Evolutionary conservation across 2,797 vertebrate species (phyloP).

Genomic region (Staurois parvus): DNA sequence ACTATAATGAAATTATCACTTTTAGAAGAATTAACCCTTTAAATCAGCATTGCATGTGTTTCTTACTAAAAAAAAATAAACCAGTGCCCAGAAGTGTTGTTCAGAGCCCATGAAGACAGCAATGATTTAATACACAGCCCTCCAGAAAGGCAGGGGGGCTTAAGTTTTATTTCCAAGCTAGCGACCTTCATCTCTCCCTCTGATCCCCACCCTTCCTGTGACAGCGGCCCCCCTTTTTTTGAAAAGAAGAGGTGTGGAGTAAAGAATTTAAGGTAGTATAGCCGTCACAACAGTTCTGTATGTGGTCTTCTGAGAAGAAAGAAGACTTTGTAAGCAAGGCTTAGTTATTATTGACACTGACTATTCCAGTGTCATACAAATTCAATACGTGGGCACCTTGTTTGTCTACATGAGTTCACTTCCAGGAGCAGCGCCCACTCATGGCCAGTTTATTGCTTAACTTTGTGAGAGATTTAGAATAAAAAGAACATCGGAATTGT

Average conservation of each 20-base stretch:
- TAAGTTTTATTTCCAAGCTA: too few species aligned
- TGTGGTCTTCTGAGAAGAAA: conserved; percentile 10
- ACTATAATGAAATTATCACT: too few species aligned
- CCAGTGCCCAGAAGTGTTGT: too few species aligned
- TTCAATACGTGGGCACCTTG: conserved; percentile 16
- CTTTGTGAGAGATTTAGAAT: conserved; percentile 16
- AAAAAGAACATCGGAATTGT: conserved; percentile 28
- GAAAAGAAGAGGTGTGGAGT: neutral
- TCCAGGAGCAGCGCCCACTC: conserved; percentile 38
- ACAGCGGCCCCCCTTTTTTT: too few species aligned
- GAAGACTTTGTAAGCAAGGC: neutral
- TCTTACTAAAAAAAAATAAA: too few species aligned
- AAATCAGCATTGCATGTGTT: too few species aligned
- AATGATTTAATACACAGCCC: too few species aligned
- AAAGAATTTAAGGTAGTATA: conserved; percentile 6
- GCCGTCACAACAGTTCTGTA: conserved; percentile 2
- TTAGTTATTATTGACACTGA: conserved; percentile 20
- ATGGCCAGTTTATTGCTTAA: conserved; percentile 26
- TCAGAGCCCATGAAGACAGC: too few species aligned
- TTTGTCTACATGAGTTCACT: conserved; percentile 42
- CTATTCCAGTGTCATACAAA: conserved; percentile 31
- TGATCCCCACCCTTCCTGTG: too few species aligned
- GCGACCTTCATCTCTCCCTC: too few species aligned
- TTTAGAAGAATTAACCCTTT: too few species aligned
- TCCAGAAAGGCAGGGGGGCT: too few species aligned